Percentiles rank a stretch among this genome's conserved stretches.
These are phyloP conservation scores for Neopelma chrysocephalum DNA, from an alignment of 2,797 vertebrate species.

Conservation along the genomic window DNA sequence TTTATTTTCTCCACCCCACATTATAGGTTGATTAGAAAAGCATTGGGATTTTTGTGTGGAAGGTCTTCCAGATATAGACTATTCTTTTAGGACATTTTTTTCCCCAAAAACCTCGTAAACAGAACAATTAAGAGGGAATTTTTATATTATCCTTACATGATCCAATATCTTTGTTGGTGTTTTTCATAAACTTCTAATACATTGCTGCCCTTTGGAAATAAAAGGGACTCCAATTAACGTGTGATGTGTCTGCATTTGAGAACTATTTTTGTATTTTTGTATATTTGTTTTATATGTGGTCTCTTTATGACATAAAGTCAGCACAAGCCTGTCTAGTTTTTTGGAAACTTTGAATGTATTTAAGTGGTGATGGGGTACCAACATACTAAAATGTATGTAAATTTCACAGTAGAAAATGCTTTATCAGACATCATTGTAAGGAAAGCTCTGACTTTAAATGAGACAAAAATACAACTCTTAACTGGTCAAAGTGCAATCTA, in stretches of 20 bases:
- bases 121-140: background rate
- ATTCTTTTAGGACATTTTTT: background rate
- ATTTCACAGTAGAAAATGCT: background rate
- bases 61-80: background rate
- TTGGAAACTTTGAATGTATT: background rate
- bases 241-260: background rate
- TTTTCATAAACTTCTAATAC: background rate
- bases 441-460: background rate
- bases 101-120: background rate
- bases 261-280: background rate
- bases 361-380: background rate
- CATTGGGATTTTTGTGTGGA: accelerated
- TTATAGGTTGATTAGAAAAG: background rate
- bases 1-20: background rate
- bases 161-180: background rate
- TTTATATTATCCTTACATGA: background rate
- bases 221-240: background rate
- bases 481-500: background rate
- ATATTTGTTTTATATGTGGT: background rate
- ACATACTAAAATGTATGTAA: background rate
- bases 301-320: background rate
- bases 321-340: background rate
- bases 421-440: background rate
- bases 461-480: background rate
- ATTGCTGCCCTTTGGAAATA: background rate